Base-by-base conservation (phyloP, 2,113 vertebrate species). In the Bothrops jararaca region DNA sequence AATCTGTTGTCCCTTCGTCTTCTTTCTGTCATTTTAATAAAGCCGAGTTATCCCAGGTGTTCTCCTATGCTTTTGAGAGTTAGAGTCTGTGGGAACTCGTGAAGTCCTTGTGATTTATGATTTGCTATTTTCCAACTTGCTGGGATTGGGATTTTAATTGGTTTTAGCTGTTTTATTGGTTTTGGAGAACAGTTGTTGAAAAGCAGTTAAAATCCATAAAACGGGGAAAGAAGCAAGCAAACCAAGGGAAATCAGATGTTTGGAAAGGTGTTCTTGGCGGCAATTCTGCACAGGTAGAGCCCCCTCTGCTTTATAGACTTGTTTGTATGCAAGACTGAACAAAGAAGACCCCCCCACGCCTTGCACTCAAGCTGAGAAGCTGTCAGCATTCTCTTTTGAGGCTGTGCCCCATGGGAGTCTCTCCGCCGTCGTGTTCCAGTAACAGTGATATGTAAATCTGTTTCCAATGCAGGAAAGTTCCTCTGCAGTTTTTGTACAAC, bases 391-490 rank as follows among this genome's bases (percentile, higher is more conserved):
- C 69, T 29, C 57, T 64, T 26, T n/a, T 18, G 23, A 29, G 42
- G 2, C 20, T 89, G 88, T 5, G 22, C 20, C 20, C 57, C 34
- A 18, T 45, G 39, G 26, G 48, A 53, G 50, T 39, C 34, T 80
- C 69, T 34, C 15, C 0, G 0, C 15, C 0, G 0, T 8, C 18
- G 3, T 80, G 6, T 39, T 80, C 15, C 69, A 80, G 6, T 20
- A 22, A 39, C 64, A 74, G n/a, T 20, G 34, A 15, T 7, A 22
- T 39, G 15, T 39, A 80, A 39, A 80, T 39, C n/a, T 39, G 15
- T 39, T 15, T 39, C n/a, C 15, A 39, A 20, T 39, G 34, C 69
- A 80, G 69, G 18, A 39, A 80, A 3, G n/a, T 20, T 80, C n/a
- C 20, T 22, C n/a, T 80, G 34, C 5, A 18, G 15, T 15, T 74